phyloP scores from a whole-genome alignment of 1,140 invertebrate species.

The Hypsibius dujardini region DNA sequence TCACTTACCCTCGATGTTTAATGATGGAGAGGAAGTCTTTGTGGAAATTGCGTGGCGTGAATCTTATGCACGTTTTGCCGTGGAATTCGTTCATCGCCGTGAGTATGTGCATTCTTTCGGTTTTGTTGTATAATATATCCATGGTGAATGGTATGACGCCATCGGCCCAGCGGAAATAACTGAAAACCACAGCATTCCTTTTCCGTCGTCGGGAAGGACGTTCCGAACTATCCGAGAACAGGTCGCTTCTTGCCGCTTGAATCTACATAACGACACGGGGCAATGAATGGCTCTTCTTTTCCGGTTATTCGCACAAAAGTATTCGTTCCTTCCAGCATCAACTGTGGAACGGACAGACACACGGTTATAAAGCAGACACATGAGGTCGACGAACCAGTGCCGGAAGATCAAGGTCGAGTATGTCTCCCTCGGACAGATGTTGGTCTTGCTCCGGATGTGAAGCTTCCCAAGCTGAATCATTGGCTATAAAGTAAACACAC shows the following conservation, averaged over 20 bases:
- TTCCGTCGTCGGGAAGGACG: too few species aligned
- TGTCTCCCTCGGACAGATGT: not conserved
- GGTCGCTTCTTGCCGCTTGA: too few species aligned
- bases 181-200: not conserved
- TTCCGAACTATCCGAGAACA: too few species aligned
- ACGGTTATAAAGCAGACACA: not conserved
- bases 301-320: too few species aligned
- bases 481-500: too few species aligned
- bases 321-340: too few species aligned
- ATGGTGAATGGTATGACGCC: not conserved
- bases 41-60: conserved; percentile 29
- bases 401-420: conserved; percentile 14
- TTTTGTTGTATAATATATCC: not conserved
- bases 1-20: conserved; percentile 29
- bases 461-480: too few species aligned
- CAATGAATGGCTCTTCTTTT: too few species aligned
- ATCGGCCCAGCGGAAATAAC: conserved; percentile 5
- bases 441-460: not conserved
- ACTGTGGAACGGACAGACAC: too few species aligned
- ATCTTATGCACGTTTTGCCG: conserved; percentile 32
- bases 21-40: conserved; percentile 31
- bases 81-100: conserved; percentile 29
- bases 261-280: too few species aligned
- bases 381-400: not conserved
- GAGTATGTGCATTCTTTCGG: conserved; percentile 24